Evolutionary conservation across 2,113 vertebrate species (phyloP), one percentile per base, ranked within the genome.

Genomic region (Pungitius pungitius): DNA sequence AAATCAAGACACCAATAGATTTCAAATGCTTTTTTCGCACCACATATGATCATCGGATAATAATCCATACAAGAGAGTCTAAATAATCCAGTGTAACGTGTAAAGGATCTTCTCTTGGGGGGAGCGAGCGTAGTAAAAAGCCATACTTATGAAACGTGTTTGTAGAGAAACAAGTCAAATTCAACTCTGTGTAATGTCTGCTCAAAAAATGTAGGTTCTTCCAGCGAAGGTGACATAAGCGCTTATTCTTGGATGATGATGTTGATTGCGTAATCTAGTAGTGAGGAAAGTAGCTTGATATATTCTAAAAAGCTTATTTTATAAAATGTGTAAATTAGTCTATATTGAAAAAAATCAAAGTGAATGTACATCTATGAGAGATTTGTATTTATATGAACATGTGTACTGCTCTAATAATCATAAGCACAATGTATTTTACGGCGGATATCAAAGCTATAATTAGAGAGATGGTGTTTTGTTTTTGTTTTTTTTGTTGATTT

Each of bases 391-490:
- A 77, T 91, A 87, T 90, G 63, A 83, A 78, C 81, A 69, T 61
- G 65, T 86, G 87, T 90, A 73, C 73, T 42, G 49, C 81, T 90
- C 87, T 88, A 87, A 89, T 88, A 88, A 87, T 88, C 79, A 33
- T 35, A 92, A 93, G 92, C 93, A 93, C 92, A 93, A 91, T 85
- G 84, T 86, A 87, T 91, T 88, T 85, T 77, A 80, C 65, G 76
- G 77, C 70, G 13, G 60, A 74, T 63, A 63, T 85, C 60, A 84
- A 79, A 78, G 66, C 67, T 89, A 74, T 69, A 80, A 80, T 30
- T 6, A 20, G 47, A 73, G 47, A 73, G 72, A 69, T 60, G 45
- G 73, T 63, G 39, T 67, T 51, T 20, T 15, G 24, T 52, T 66
- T 49, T 30, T 35, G 43, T 45, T 33, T 2, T 59, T 12, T 73